These are phyloP conservation scores for Ascaphus truei DNA, from an alignment of 2,113 vertebrate genomes.

Conservation along the genomic window DNA sequence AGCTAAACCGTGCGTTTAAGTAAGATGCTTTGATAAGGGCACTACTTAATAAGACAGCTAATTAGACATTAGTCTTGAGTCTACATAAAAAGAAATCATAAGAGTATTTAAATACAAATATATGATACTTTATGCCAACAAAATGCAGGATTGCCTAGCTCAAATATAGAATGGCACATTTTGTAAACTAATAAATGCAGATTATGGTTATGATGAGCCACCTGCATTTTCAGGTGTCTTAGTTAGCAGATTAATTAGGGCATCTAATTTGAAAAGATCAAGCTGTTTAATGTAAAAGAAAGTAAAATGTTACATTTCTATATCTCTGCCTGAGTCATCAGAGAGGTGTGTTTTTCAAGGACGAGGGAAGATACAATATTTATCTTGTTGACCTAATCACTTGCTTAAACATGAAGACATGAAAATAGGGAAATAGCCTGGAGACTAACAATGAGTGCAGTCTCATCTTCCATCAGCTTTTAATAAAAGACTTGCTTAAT, in stretches of 20 bases:
- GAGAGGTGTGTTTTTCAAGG: neutral
- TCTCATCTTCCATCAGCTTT: neutral
- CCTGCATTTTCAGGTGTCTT: neutral
- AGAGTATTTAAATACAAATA: neutral
- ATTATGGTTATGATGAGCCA: constrained; percentile 14
- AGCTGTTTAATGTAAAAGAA: neutral
- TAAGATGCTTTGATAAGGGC: no score
- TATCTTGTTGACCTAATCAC: neutral
- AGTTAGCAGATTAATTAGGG: constrained; percentile 2
- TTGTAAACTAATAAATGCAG: constrained; percentile 5
- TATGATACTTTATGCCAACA: neutral
- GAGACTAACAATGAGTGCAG: neutral
- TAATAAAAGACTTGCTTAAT: neutral
- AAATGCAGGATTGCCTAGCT: neutral
- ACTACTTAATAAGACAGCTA: no score
- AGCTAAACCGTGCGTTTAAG: no score
- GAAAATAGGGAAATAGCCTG: neutral
- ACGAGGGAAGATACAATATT: neutral
- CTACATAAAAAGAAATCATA: no score
- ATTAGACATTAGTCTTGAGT: no score
- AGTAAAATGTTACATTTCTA: constrained; percentile 1
- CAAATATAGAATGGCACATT: neutral
- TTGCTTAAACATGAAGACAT: neutral
- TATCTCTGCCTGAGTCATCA: neutral
- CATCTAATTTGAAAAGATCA: neutral